Evolutionary conservation across 1,140 invertebrate species (phyloP).

Genomic region (Polypedilum vanderplanki): DNA sequence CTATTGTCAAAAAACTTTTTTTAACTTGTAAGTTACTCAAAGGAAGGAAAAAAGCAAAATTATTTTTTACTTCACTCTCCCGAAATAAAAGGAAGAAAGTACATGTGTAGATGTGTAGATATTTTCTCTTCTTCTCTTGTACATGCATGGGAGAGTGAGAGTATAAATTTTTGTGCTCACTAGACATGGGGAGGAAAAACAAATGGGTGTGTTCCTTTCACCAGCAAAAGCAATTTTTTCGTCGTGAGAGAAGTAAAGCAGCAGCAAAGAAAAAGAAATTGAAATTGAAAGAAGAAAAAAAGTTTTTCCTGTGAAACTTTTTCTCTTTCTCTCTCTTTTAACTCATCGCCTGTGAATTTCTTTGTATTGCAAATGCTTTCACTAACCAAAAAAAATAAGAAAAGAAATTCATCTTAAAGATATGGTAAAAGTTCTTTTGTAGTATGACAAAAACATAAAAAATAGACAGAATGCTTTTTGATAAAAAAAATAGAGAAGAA

Average conservation of each 20-base stretch:
- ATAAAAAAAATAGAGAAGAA: background rate
- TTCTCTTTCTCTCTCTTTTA: background rate
- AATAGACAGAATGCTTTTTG: too few species aligned
- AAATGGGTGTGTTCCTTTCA: constrained; percentile 17
- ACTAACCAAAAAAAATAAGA: background rate
- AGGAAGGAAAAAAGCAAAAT: too few species aligned
- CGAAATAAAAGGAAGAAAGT: too few species aligned
- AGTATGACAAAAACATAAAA: background rate
- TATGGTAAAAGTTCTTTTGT: background rate
- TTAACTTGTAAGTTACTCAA: too few species aligned
- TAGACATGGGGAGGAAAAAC: background rate
- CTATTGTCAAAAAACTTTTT: too few species aligned
- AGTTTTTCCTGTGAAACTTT: constrained; percentile 4
- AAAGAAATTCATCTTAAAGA: background rate
- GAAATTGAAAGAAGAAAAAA: background rate
- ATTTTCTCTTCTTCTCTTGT: background rate
- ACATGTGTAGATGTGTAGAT: too few species aligned
- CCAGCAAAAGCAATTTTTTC: background rate
- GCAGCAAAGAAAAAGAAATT: background rate
- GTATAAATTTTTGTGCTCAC: background rate
- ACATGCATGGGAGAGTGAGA: background rate
- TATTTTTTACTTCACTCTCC: too few species aligned
- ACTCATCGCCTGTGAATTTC: background rate
- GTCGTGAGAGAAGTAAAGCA: background rate
- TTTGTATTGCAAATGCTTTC: too few species aligned